Conservation (phyloP, 2,797 vertebrate species). For the Scleropages formosus region DNA sequence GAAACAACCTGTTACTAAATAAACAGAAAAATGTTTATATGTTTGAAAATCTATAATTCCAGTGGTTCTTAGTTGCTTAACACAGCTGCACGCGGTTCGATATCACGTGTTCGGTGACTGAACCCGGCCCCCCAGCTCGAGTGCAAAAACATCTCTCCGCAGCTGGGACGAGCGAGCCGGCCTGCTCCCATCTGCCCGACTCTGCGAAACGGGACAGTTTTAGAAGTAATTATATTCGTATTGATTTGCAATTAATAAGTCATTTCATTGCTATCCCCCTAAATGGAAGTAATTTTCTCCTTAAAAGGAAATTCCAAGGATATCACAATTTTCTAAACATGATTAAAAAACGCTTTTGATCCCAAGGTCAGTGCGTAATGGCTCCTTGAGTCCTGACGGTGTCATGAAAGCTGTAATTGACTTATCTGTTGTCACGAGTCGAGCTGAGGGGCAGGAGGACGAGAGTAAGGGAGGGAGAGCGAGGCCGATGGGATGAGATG, state of each 20-base stretch:
- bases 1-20: too few relatives aligned
- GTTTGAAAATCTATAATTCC: too few relatives aligned
- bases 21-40: too few relatives aligned
- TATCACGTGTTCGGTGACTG: slow-evolving; percentile 29
- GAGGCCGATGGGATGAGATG: neutral
- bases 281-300: slow-evolving; percentile 41
- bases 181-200: neutral
- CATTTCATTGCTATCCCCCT: slow-evolving; percentile 45
- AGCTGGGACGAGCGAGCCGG: too few relatives aligned
- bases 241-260: slow-evolving; percentile 54
- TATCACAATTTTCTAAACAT: slow-evolving; percentile 38
- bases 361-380: slow-evolving; percentile 37
- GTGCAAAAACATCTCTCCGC: too few relatives aligned
- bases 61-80: too few relatives aligned
- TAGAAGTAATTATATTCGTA: slow-evolving; percentile 53
- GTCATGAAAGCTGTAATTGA: slow-evolving; percentile 44
- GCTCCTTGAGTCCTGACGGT: slow-evolving; percentile 42
- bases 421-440: slow-evolving; percentile 29
- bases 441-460: neutral
- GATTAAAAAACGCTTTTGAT: slow-evolving; percentile 50
- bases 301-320: slow-evolving; percentile 44
- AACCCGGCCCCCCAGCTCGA: too few relatives aligned
- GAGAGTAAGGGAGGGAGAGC: neutral
- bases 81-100: too few relatives aligned
- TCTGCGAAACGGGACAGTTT: slow-evolving; percentile 26